These are phyloP conservation scores for Catharus fuscescens DNA, from an alignment of 2,113 vertebrate genomes.

Conservation along the genomic window DNA sequence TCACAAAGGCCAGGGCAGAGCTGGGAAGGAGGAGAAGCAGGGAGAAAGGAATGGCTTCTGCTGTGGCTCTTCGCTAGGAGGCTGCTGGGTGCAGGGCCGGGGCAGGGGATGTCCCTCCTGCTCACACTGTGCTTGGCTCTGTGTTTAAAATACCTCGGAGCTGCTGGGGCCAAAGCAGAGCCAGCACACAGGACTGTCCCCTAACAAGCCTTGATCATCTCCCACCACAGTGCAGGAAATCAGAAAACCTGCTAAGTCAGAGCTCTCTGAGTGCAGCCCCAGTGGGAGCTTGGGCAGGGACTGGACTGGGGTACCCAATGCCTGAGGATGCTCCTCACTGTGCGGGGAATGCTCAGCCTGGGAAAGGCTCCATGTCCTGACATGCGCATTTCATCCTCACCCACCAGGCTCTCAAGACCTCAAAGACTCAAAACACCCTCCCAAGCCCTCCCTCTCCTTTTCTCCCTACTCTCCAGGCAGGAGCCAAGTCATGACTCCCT, in stretches of 20 bases:
- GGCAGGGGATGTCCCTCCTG: neutral
- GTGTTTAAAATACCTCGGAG: rapidly evolving
- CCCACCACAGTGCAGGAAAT: neutral
- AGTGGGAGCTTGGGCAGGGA: rapidly evolving
- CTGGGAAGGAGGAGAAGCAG: neutral
- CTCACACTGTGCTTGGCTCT: neutral
- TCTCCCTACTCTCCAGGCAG: neutral
- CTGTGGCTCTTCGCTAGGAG: rapidly evolving
- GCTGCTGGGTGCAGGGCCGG: neutral
- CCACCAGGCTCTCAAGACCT: neutral
- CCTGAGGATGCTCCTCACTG: neutral
- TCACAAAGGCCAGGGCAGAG: conserved; percentile 29
- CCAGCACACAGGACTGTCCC: neutral
- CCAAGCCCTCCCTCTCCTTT: neutral
- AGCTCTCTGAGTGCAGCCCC: neutral
- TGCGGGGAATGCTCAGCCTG: neutral
- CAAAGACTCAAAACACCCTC: neutral
- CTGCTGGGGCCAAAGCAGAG: neutral
- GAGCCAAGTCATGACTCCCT: neutral
- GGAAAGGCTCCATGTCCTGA: rapidly evolving
- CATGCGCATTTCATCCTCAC: neutral
- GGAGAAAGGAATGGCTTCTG: neutral
- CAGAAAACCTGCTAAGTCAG: neutral
- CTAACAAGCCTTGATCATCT: neutral
- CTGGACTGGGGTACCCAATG: neutral